A percentile compares a stretch with the other conserved stretches of the same genome.
Evolutionary conservation across 2,888 invertebrate genomes (phyloP).

Genomic region (Nephrotoma appendiculata): DNA sequence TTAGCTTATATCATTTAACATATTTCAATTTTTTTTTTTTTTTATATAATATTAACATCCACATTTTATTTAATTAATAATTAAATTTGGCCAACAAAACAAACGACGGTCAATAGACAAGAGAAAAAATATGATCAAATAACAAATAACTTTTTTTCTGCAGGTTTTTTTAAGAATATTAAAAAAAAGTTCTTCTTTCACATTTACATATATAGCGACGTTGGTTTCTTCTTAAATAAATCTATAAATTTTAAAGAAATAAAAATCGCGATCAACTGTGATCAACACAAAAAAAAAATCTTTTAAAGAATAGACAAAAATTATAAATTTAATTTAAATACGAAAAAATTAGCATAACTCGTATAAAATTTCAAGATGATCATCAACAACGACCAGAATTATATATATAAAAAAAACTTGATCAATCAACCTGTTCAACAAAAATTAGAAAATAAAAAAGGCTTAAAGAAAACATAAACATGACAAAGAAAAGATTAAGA

Average conservation of each 20-base stretch:
- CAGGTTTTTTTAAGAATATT: neutral
- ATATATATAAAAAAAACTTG: neutral
- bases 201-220: neutral
- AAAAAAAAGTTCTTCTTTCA: neutral
- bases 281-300: neutral
- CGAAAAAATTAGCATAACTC: neutral
- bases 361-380: neutral
- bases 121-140: neutral
- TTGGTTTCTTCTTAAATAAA: neutral
- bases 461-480: neutral
- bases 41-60: neutral
- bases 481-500: neutral
- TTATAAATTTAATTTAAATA: neutral
- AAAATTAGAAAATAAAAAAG: neutral
- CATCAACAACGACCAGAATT: neutral
- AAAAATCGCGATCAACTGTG: neutral
- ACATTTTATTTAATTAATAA: neutral
- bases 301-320: neutral
- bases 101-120: neutral
- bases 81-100: neutral
- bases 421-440: neutral
- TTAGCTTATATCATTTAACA: neutral
- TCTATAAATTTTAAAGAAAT: neutral
- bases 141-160: neutral
- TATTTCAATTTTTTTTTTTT: neutral